Conservation (phyloP, 1,140 invertebrate species). For the Bombyx mandarina region DNA sequence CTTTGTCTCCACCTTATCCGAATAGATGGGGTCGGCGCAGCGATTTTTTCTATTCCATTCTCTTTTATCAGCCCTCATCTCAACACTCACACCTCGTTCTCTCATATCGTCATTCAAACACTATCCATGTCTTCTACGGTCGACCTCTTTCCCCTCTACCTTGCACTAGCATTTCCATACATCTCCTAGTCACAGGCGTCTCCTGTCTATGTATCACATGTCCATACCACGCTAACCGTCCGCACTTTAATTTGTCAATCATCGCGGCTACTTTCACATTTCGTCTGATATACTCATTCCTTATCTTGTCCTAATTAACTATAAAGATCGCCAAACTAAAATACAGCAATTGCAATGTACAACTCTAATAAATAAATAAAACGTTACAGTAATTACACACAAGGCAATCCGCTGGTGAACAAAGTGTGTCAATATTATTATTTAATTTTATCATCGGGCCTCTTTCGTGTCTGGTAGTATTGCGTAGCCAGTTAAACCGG, state of each 20-base stretch:
- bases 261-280: not conserved
- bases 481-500: constrained; percentile 30
- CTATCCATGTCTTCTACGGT: too few relatives aligned
- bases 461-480: constrained; percentile 45
- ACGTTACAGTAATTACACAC: constrained; percentile 50
- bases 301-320: not conserved
- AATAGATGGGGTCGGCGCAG: too few relatives aligned
- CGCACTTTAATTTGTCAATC: not conserved
- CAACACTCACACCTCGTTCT: too few relatives aligned
- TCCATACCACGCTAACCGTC: too few relatives aligned
- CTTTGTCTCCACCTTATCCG: too few relatives aligned
- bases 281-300: not conserved
- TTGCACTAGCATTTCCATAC: too few relatives aligned
- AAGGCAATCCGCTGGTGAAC: constrained; percentile 52
- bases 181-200: too few relatives aligned
- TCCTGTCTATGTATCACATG: too few relatives aligned
- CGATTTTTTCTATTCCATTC: too few relatives aligned
- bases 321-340: not conserved
- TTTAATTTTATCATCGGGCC: constrained; percentile 64
- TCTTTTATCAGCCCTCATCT: too few relatives aligned
- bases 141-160: too few relatives aligned
- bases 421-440: constrained; percentile 65
- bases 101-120: too few relatives aligned
- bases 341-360: not conserved
- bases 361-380: constrained; percentile 7